Evolutionary conservation across 2,888 invertebrate species (phyloP).

Genomic region (Zeuzera pyrina): DNA sequence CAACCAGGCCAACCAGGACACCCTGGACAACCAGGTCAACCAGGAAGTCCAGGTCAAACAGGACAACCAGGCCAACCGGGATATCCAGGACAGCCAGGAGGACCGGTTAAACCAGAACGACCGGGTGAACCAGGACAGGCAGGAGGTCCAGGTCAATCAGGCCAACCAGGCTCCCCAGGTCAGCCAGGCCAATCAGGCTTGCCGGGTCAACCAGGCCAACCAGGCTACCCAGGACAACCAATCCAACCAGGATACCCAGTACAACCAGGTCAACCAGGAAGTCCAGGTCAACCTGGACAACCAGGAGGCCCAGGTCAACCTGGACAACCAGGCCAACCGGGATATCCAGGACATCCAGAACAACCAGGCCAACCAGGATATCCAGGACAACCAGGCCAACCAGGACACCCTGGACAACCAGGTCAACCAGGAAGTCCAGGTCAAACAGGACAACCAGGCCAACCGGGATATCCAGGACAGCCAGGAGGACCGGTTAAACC

Average conservation of each 20-base stretch:
- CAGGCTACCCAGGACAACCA: constrained; percentile 4
- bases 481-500: constrained; percentile 10
- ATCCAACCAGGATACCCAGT: constrained; percentile 2
- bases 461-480: constrained; percentile 18
- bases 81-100: constrained; percentile 22
- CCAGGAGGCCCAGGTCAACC: too few relatives aligned
- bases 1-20: constrained; percentile 20
- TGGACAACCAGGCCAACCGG: constrained; percentile 12
- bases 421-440: constrained; percentile 15
- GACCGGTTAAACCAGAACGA: constrained; percentile 12
- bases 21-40: constrained; percentile 14
- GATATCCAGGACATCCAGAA: constrained; percentile 14
- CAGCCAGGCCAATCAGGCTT: constrained; percentile 4
- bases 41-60: constrained; percentile 27
- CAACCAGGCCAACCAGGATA: constrained; percentile 21
- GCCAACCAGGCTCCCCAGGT: constrained; percentile 4
- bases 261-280: constrained; percentile 15
- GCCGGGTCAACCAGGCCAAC: constrained; percentile 5
- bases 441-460: constrained; percentile 53
- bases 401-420: constrained; percentile 17
- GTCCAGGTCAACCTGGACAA: too few relatives aligned
- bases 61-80: constrained; percentile 30
- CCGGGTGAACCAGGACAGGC: constrained; percentile 5
- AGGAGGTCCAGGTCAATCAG: constrained; percentile 3
- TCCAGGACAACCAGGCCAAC: not conserved